A percentile compares a stretch with the other conserved stretches of the same genome.
Evolutionary conservation across 1,140 invertebrate genomes (phyloP).

Genomic region (Drosophila kurseongensis): DNA sequence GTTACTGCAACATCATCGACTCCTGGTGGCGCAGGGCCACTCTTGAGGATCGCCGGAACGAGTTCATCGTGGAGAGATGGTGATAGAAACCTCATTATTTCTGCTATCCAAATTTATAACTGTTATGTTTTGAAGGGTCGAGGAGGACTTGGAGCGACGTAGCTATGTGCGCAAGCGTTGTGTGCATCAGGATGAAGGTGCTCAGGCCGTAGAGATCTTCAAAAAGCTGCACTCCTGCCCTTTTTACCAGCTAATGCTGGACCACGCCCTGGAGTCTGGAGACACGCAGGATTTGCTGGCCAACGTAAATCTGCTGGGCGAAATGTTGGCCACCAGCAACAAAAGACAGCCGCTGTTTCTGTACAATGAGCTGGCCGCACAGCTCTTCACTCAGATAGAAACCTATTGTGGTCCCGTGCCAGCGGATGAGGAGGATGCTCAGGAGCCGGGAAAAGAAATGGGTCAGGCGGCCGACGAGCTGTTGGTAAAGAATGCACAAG

Average conservation of each 20-base stretch:
- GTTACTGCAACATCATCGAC: slow-evolving; percentile 73
- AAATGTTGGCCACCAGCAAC: slow-evolving; percentile 48
- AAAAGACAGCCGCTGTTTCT: slow-evolving; percentile 28
- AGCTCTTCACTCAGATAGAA: slow-evolving; percentile 28
- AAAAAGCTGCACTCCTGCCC: slow-evolving; percentile 28
- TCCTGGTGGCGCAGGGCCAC: slow-evolving; percentile 71
- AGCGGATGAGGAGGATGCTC: not conserved
- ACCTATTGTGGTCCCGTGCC: slow-evolving; percentile 1
- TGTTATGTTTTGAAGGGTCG: not conserved
- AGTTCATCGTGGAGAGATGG: slow-evolving; percentile 68
- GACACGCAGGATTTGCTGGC: slow-evolving; percentile 71
- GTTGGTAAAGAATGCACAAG: not conserved
- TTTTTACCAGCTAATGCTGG: slow-evolving; percentile 55
- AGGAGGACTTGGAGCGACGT: not conserved
- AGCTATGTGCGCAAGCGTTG: slow-evolving; percentile 19
- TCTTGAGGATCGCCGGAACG: slow-evolving; percentile 64
- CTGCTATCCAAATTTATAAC: not conserved
- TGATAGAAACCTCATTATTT: not conserved
- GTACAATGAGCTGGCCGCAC: slow-evolving; percentile 46
- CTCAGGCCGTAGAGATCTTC: slow-evolving; percentile 12
- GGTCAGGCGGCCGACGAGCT: not conserved
- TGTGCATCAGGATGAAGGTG: not conserved
- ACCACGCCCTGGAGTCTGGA: slow-evolving; percentile 66
- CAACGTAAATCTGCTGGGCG: slow-evolving; percentile 55
- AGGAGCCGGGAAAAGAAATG: not conserved